Conservation (phyloP, 2,888 invertebrate genomes). For the Acheta domesticus region DNA sequence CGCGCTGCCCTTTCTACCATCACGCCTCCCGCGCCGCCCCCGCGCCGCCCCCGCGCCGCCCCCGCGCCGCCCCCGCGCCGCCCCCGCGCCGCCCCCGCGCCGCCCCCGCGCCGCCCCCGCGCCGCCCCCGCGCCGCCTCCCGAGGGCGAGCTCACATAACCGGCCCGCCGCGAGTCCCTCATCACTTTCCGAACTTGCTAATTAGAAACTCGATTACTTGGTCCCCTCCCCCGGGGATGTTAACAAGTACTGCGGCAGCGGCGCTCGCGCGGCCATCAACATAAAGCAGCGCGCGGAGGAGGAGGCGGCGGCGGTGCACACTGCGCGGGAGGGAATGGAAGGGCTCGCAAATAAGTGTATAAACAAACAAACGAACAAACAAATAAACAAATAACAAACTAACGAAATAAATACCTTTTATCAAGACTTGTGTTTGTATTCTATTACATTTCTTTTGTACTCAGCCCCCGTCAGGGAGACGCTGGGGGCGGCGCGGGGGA, state of each 20-base stretch:
- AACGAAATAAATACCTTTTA: too few species aligned
- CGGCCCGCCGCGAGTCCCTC: neutral
- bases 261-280: neutral
- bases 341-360: too few species aligned
- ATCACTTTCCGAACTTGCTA: conserved; percentile 10
- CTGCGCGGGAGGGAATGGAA: neutral
- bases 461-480: too few species aligned
- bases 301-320: neutral
- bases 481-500: too few species aligned
- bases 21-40: too few species aligned
- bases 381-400: too few species aligned
- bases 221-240: neutral
- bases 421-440: too few species aligned
- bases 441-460: too few species aligned
- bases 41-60: neutral
- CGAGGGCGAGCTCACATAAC: neutral
- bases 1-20: too few species aligned
- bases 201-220: conserved; percentile 18
- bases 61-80: neutral
- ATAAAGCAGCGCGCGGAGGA: neutral
- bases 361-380: too few species aligned
- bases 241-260: neutral
- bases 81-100: neutral
- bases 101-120: neutral
- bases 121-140: neutral